Percentiles rank a stretch among this genome's conserved stretches.
These are phyloP conservation scores for Onychomys torridus DNA, from an alignment of 2,797 vertebrate species.

Conservation along the genomic window DNA sequence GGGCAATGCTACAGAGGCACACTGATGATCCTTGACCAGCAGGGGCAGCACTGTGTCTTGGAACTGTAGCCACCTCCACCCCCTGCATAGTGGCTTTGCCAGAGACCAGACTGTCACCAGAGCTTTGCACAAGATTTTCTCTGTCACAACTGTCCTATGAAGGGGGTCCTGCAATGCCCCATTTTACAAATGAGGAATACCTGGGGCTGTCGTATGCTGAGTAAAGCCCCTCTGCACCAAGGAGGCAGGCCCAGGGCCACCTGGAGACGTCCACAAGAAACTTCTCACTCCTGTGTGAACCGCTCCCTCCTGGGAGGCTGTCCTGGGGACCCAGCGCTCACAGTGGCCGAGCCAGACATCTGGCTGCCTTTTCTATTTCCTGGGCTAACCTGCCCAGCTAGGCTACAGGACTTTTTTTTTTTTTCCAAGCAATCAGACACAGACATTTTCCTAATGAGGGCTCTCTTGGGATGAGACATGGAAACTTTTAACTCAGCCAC, in stretches of 20 bases:
- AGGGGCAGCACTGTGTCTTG: not conserved
- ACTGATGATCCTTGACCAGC: not conserved
- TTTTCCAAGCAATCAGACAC: slow-evolving; percentile 1
- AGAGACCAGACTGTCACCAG: rapidly evolving
- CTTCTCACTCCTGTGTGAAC: not conserved
- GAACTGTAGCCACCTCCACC: not conserved
- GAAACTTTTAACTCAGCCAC: not conserved
- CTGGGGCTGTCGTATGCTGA: rapidly evolving
- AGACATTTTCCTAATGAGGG: not conserved
- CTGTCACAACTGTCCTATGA: not conserved
- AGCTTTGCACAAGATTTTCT: not conserved
- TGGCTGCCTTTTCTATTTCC: not conserved
- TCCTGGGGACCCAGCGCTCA: not conserved
- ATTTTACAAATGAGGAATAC: not conserved
- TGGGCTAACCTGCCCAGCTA: not conserved
- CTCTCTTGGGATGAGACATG: not conserved
- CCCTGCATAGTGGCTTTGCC: not conserved
- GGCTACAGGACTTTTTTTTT: not conserved
- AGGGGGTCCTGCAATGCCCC: rapidly evolving
- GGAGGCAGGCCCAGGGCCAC: not conserved
- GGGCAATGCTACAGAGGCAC: not conserved
- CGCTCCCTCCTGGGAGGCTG: not conserved
- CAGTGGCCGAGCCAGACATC: not conserved
- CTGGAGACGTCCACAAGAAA: too few species aligned
- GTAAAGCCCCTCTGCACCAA: rapidly evolving